These are phyloP conservation scores for Caenorhabditis sp. DNA, from an alignment of 2,888 invertebrate genomes.

Conservation along the genomic window DNA sequence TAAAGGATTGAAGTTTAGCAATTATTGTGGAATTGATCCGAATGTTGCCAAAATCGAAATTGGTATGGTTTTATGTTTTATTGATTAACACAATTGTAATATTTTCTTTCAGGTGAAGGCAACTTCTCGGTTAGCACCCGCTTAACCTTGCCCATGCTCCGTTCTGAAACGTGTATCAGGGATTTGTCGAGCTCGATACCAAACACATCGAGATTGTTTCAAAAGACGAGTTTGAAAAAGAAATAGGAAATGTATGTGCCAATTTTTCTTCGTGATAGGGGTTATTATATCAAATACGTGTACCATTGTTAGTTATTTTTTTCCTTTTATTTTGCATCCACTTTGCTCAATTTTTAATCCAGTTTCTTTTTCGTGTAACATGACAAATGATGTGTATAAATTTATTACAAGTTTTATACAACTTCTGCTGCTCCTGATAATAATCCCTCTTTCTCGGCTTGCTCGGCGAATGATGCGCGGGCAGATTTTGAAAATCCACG, in stretches of 20 bases:
- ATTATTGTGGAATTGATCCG: conserved; percentile 68
- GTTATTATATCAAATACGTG: background rate
- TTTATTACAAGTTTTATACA: background rate
- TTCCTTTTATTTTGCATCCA: background rate
- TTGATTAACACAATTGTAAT: background rate
- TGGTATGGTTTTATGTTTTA: conserved; percentile 34
- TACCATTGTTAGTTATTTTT: background rate
- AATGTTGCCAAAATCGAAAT: conserved; percentile 59
- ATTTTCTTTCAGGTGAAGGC: conserved; percentile 43
- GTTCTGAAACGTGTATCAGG: conserved; percentile 47
- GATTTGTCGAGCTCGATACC: conserved; percentile 55
- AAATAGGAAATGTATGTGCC: background rate
- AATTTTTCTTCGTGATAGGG: background rate
- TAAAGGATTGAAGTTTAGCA: conserved; percentile 64
- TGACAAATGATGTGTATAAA: background rate
- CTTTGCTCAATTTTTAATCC: background rate
- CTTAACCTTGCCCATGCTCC: conserved; percentile 43
- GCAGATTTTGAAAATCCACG: conserved; percentile 33
- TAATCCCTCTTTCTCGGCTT: background rate
- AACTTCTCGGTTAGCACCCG: conserved; percentile 51
- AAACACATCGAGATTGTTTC: conserved; percentile 48
- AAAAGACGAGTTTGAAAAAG: conserved; percentile 10
- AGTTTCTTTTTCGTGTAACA: background rate
- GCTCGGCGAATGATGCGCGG: conserved; percentile 34
- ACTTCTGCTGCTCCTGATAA: background rate